phyloP scores from a whole-genome alignment of 2,113 vertebrate species.

The Syrmaticus mikado region DNA sequence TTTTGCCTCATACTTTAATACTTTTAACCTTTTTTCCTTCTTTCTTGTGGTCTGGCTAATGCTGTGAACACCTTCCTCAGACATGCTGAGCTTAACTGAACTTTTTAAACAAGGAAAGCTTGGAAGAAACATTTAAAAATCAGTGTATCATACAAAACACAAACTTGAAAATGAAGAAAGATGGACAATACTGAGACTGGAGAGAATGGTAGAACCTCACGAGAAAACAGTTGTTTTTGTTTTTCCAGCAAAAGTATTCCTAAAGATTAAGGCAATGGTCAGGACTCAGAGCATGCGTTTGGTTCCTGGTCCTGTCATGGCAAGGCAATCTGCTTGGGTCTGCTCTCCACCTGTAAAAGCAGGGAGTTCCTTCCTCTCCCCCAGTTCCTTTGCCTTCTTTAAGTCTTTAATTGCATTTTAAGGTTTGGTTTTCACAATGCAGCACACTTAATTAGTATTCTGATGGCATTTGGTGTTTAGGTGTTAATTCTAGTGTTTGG shows the following conservation, averaged over 20 bases:
- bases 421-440: not conserved
- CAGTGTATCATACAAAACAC: not conserved
- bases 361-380: not conserved
- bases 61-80: not conserved
- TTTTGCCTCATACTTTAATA: constrained; percentile 25
- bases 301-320: not conserved
- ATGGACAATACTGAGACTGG: not conserved
- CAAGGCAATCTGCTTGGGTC: not conserved
- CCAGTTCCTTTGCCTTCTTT: fast-evolving
- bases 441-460: too few relatives aligned
- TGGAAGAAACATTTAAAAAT: not conserved
- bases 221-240: not conserved
- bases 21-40: not conserved
- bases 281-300: not conserved
- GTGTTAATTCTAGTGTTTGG: not conserved
- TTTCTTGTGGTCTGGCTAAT: not conserved
- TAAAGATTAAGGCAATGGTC: not conserved
- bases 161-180: not conserved
- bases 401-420: not conserved
- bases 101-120: not conserved
- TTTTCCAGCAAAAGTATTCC: not conserved
- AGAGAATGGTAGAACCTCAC: not conserved
- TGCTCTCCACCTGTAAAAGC: not conserved
- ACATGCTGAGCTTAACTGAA: not conserved
- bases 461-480: not conserved